A percentile compares a stretch with the other conserved stretches of the same genome.
phyloP scores from a whole-genome alignment of 2,113 vertebrate genomes.

The Microcebus ravelobensis region DNA sequence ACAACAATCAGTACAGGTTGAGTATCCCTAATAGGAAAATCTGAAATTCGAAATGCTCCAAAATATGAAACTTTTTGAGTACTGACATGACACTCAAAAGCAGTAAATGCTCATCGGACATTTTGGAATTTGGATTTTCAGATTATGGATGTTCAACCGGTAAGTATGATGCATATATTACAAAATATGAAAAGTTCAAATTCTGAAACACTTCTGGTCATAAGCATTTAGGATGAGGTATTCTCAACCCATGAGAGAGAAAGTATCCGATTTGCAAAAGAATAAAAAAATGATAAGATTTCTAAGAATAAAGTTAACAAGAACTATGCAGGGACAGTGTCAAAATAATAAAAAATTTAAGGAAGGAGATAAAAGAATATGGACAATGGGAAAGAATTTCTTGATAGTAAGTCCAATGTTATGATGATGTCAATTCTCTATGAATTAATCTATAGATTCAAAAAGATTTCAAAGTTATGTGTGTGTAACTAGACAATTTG shows the following conservation, averaged over 20 bases:
- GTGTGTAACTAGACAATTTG: neutral
- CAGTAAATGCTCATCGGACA: too few relatives aligned
- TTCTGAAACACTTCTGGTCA: too few relatives aligned
- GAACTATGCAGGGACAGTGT: neutral
- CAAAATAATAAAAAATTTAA: neutral
- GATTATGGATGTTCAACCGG: too few relatives aligned
- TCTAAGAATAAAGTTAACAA: neutral
- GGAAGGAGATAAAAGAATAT: neutral
- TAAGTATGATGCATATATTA: too few relatives aligned
- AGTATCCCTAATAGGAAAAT: too few relatives aligned
- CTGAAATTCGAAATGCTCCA: too few relatives aligned
- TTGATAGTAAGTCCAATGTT: neutral
- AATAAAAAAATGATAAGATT: neutral
- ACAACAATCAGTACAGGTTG: neutral
- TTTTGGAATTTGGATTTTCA: too few relatives aligned
- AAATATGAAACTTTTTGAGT: too few relatives aligned
- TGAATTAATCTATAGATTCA: neutral
- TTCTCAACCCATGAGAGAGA: neutral
- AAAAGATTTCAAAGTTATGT: neutral
- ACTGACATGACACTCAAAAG: too few relatives aligned
- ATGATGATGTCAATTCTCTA: neutral
- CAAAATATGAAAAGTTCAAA: too few relatives aligned
- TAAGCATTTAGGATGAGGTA: too few relatives aligned
- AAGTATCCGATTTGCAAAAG: neutral
- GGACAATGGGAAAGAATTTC: neutral